phyloP scores from a whole-genome alignment of 2,113 vertebrate species.

The Empidonax alnorum region DNA sequence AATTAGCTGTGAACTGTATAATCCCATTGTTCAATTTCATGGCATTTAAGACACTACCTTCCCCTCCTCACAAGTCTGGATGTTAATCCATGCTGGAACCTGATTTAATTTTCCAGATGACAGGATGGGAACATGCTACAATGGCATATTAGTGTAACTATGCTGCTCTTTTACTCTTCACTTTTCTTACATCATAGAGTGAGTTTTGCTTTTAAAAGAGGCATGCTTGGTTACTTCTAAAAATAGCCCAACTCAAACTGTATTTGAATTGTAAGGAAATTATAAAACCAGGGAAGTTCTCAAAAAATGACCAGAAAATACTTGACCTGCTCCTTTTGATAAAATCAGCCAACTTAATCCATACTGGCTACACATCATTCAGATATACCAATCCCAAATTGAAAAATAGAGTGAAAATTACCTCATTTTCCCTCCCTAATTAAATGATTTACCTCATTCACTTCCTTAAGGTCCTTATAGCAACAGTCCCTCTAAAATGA shows the following conservation, averaged over 20 bases:
- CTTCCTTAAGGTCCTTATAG: neutral
- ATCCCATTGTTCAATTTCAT: constrained; percentile 89
- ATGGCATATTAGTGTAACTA: constrained; percentile 44
- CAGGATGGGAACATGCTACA: constrained; percentile 79
- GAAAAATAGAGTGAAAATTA: constrained; percentile 16
- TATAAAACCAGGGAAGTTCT: neutral
- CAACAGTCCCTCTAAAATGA: neutral
- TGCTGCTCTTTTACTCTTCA: constrained; percentile 69
- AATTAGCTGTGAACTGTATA: constrained; percentile 76
- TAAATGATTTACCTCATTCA: neutral
- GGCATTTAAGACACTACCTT: constrained; percentile 80
- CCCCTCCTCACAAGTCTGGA: constrained; percentile 65
- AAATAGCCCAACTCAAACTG: neutral
- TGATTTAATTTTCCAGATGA: constrained; percentile 86
- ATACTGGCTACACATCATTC: neutral
- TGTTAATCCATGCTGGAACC: constrained; percentile 78
- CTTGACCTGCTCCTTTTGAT: neutral
- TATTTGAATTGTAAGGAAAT: neutral
- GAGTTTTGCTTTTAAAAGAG: constrained; percentile 14
- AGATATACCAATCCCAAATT: neutral
- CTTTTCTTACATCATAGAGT: constrained; percentile 11
- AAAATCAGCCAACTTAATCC: neutral
- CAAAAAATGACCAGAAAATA: neutral
- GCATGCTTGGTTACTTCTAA: neutral
- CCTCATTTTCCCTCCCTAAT: constrained; percentile 3